A percentile compares a stretch with the other conserved stretches of the same genome.
Conservation (phyloP, 2,113 vertebrate genomes). For the Thryonomys swinderianus region DNA sequence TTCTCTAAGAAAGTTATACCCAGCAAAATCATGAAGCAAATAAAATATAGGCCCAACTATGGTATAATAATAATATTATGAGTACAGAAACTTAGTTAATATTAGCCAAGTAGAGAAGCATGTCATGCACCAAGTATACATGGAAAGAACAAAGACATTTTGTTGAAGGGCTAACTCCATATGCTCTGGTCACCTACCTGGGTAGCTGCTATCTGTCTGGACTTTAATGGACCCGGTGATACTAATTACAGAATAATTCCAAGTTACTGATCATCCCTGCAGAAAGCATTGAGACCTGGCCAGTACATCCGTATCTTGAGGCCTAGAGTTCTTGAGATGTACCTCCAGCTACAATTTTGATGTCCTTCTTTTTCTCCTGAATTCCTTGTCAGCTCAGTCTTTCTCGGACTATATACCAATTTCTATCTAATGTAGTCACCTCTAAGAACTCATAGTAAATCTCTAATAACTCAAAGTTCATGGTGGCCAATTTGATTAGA, state of each 20-base stretch:
- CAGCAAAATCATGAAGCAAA: neutral
- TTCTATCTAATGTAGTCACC: neutral
- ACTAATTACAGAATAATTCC: neutral
- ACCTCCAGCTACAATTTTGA: neutral
- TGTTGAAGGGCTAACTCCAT: neutral
- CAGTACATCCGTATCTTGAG: neutral
- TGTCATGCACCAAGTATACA: neutral
- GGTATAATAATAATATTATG: neutral
- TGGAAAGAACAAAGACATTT: neutral
- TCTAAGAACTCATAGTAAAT: too few species aligned
- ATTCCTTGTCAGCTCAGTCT: neutral
- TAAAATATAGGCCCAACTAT: neutral
- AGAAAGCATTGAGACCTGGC: neutral
- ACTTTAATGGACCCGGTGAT: neutral
- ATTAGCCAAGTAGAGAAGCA: neutral
- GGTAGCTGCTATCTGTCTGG: neutral
- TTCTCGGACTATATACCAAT: neutral
- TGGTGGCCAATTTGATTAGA: neutral
- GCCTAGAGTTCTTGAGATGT: neutral
- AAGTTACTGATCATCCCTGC: neutral
- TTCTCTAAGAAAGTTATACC: neutral
- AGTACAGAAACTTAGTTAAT: neutral
- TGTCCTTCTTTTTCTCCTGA: neutral
- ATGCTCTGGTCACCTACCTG: neutral
- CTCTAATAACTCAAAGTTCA: too few species aligned